phyloP scores from a whole-genome alignment of 35 echinoderm and acorn worm genomes.

The Heliocidaris tuberculata region DNA sequence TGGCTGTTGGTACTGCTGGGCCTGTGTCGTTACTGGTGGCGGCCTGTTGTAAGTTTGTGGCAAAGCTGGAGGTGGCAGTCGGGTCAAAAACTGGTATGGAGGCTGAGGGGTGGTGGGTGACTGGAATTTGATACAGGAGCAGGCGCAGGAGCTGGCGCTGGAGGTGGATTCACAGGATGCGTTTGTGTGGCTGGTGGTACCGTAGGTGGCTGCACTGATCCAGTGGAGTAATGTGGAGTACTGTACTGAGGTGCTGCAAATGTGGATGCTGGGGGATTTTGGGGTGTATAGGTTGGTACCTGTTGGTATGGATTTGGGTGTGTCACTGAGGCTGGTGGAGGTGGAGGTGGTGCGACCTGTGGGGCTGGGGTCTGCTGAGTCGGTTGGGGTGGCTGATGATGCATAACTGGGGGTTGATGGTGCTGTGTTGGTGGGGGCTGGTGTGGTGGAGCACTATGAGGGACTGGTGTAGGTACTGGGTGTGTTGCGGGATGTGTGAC shows the following conservation, averaged over 20 bases:
- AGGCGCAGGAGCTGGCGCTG: neutral
- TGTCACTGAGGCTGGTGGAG: neutral
- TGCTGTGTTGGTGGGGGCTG: constrained; percentile 42
- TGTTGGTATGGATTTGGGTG: constrained; percentile 40
- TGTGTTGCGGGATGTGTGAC: constrained; percentile 35
- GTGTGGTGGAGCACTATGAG: neutral
- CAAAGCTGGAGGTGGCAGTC: neutral
- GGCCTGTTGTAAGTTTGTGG: neutral
- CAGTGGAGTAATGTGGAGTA: constrained; percentile 1
- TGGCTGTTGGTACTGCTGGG: constrained; percentile 47
- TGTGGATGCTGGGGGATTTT: constrained; percentile 32
- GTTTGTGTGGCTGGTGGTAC: constrained; percentile 48
- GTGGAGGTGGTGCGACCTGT: neutral
- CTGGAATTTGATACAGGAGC: neutral
- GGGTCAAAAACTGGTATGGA: neutral
- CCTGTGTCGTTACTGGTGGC: neutral
- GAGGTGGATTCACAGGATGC: constrained; percentile 10
- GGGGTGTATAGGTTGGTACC: constrained; percentile 24
- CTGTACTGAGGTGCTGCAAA: constrained; percentile 48
- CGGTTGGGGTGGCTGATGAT: constrained; percentile 45
- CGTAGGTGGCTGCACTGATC: constrained; percentile 21
- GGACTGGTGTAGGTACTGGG: constrained; percentile 22
- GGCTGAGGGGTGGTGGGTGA: neutral
- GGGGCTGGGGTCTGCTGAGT: neutral
- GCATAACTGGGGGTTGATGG: constrained; percentile 41